Evolutionary conservation across 2,888 invertebrate species (phyloP).

Genomic region (Lasioglossum morio): DNA sequence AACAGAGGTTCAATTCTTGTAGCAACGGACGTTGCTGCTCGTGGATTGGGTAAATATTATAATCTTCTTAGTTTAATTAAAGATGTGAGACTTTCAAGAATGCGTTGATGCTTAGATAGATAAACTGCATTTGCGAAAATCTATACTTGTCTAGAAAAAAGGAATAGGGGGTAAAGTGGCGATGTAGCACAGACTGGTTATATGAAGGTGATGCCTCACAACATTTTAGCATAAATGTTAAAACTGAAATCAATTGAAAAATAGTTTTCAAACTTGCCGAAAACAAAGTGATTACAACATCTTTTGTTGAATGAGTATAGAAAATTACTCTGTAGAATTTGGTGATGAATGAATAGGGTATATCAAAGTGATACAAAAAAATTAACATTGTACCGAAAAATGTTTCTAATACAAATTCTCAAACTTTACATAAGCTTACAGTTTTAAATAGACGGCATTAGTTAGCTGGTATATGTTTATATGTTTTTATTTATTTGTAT

Average conservation of each 20-base stretch:
- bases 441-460: conserved; percentile 73
- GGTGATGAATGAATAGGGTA: conserved; percentile 23
- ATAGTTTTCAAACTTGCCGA: background rate
- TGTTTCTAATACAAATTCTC: conserved; percentile 67
- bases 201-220: conserved; percentile 82
- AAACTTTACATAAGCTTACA: conserved; percentile 77
- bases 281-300: conserved; percentile 16
- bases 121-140: conserved; percentile 51
- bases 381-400: conserved; percentile 37
- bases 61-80: conserved; percentile 12
- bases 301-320: conserved; percentile 14
- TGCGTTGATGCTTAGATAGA: conserved; percentile 46
- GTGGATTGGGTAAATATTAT: conserved; percentile 93
- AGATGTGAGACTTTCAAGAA: conserved; percentile 46
- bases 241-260: conserved; percentile 24
- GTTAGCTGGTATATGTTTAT: conserved; percentile 51
- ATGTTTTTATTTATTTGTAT: conserved; percentile 44
- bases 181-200: conserved; percentile 85
- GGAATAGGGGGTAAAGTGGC: conserved; percentile 76
- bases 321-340: conserved; percentile 22
- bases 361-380: conserved; percentile 32
- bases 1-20: conserved; percentile 95
- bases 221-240: conserved; percentile 37
- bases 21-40: conserved; percentile 98
- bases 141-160: conserved; percentile 37